phyloP scores from a whole-genome alignment of 2,113 vertebrate species.

The Scopus umbretta region DNA sequence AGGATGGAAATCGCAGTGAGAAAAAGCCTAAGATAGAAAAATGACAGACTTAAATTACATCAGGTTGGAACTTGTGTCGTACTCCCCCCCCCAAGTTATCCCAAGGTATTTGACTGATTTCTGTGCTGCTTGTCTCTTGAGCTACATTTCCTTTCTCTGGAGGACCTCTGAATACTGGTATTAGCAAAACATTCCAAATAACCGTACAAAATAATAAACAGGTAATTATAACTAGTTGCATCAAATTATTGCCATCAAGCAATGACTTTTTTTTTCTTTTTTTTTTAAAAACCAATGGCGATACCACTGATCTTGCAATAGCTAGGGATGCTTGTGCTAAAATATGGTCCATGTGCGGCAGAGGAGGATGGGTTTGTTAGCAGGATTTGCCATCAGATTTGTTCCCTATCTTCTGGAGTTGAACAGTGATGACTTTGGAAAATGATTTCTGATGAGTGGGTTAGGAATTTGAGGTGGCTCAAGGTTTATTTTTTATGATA shows the following conservation, averaged over 20 bases:
- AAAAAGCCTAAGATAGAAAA: neutral
- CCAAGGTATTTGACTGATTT: neutral
- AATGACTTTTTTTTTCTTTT: neutral
- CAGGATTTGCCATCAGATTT: neutral
- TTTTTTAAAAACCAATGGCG: neutral
- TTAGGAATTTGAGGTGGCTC: neutral
- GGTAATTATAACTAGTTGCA: neutral
- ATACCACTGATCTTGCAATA: neutral
- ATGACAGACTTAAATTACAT: neutral
- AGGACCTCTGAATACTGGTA: neutral
- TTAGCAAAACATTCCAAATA: neutral
- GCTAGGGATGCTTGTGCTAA: neutral
- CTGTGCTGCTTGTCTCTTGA: neutral
- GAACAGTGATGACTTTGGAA: neutral
- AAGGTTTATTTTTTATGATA: neutral
- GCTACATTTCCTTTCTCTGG: neutral
- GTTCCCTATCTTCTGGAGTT: neutral
- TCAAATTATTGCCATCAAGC: neutral
- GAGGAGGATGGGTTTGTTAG: neutral
- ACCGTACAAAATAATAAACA: neutral
- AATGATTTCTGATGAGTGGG: neutral
- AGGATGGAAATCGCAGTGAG: neutral
- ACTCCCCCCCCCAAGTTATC: neutral
- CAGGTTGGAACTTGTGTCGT: neutral
- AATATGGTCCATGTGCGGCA: rapidly evolving